Evolutionary conservation across 2,113 vertebrate species (phyloP).

Genomic region (Typhlomys cinereus): DNA sequence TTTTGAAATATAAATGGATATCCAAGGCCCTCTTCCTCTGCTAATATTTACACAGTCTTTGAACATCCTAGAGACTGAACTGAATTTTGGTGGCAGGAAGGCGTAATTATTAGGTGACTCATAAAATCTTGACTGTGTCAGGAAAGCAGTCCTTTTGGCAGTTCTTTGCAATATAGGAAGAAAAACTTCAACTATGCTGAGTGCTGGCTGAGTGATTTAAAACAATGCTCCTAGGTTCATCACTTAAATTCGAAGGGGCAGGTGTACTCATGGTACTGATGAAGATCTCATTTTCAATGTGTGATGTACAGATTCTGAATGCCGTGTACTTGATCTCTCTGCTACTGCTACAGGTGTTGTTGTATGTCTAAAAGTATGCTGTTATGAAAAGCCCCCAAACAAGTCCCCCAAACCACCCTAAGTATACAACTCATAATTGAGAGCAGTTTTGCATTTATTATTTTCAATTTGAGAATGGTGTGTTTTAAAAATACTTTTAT

Average conservation of each 20-base stretch:
- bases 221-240: not conserved
- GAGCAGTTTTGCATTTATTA: not conserved
- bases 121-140: not conserved
- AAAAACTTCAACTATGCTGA: not conserved
- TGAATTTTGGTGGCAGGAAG: constrained; percentile 9
- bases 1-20: not conserved
- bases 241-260: constrained; percentile 27
- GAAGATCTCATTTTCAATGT: not conserved
- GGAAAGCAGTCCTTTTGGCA: not conserved
- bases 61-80: not conserved
- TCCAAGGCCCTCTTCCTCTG: not conserved
- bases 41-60: not conserved
- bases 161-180: not conserved
- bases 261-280: not conserved
- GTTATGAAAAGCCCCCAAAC: not conserved
- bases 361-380: not conserved
- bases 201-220: constrained; percentile 12
- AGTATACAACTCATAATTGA: not conserved
- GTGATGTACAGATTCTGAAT: not conserved
- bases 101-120: not conserved
- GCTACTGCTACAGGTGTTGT: not conserved
- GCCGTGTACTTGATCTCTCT: not conserved
- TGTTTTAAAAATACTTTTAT: too few species aligned
- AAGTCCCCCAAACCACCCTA: not conserved
- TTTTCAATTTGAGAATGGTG: not conserved